These are phyloP conservation scores for Hirudinaria manillensis DNA, from an alignment of 2,888 invertebrate species.

Conservation along the genomic window DNA sequence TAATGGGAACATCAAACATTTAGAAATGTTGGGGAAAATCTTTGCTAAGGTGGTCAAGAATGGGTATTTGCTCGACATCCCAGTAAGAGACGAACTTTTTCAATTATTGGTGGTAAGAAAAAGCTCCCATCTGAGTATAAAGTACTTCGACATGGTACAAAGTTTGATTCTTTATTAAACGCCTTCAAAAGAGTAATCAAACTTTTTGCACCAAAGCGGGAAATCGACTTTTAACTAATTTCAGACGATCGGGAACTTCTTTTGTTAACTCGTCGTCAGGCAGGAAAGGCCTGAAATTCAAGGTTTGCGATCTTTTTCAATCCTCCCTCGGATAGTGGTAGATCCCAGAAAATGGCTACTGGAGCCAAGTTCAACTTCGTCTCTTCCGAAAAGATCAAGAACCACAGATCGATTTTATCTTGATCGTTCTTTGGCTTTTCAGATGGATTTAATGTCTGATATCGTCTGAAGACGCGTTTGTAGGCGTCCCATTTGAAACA, in stretches of 20 bases:
- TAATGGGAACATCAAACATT: no score
- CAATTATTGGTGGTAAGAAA: no score
- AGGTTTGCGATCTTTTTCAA: constrained; percentile 21
- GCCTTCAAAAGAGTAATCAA: neutral
- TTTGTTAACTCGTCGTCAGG: constrained; percentile 37
- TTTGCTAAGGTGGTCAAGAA: no score
- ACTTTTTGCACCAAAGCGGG: neutral
- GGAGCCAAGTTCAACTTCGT: constrained; percentile 38
- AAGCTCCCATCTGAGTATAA: no score
- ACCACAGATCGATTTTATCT: constrained; percentile 41
- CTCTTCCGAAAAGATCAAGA: constrained; percentile 37
- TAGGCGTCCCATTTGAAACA: constrained; percentile 41
- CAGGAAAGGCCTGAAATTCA: constrained; percentile 32
- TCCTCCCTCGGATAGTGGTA: constrained; percentile 34
- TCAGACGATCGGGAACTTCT: constrained; percentile 32
- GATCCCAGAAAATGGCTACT: constrained; percentile 40
- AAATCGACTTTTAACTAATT: constrained; percentile 14
- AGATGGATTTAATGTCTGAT: neutral
- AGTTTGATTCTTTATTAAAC: no score
- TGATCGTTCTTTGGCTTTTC: constrained; percentile 34
- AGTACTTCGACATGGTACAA: no score
- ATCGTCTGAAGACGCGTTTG: constrained; percentile 37
- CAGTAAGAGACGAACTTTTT: no score
- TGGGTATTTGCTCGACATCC: no score
- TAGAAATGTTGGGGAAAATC: no score